Base-by-base conservation (phyloP, 2,113 vertebrate species). In the Oreotrochilus melanogaster region DNA sequence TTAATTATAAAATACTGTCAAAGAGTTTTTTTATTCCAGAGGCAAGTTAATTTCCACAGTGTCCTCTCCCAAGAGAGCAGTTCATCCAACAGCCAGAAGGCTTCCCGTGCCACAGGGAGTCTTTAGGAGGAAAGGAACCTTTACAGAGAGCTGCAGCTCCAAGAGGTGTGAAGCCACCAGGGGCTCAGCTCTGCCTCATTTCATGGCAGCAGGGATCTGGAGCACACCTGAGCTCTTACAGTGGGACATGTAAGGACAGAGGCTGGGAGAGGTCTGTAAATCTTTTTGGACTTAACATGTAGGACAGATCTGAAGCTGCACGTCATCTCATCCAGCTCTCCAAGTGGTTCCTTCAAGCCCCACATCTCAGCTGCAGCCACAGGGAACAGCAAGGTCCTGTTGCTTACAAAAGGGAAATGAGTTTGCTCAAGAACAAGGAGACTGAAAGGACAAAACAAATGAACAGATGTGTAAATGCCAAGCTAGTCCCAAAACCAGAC, bases 1-100 rank as follows among this genome's bases (percentile, higher is more conserved):
- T 58, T 18, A 42, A 1, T 2, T 92, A 92, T 83, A 90, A 97
- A 96, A 95, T 28, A 88, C 58, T 62, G 45, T 23, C 92, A 54
- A 31, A 74, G 94, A 74, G 57, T 2, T 1, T 88, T 93, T 73
- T 67, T 39, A 39, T 64, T 25, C 45, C 78, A 62, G 84, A 71
- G 19, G 72, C 54, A 79, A 71, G 22, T 81, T n/a, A 3, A 25
- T n/a, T 65, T 33, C 66, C 53, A 48, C 12, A 16, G 50, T 35
- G 70, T 69, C 61, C 50, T 82, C 75, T 71, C 3, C 0, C 37
- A 28, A 53, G 10, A 48, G 39, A 53, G 39, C 56, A 70, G 56
- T 17, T 79, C 56, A 31, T 8, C 64, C 39, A n/a, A 45, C 54
- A 42, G 50, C 51, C 43, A 76, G 39, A 67, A 74, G 9, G 4